Base-by-base conservation (phyloP, 2,888 invertebrate species). In the Tanytarsus gracilentus region DNA sequence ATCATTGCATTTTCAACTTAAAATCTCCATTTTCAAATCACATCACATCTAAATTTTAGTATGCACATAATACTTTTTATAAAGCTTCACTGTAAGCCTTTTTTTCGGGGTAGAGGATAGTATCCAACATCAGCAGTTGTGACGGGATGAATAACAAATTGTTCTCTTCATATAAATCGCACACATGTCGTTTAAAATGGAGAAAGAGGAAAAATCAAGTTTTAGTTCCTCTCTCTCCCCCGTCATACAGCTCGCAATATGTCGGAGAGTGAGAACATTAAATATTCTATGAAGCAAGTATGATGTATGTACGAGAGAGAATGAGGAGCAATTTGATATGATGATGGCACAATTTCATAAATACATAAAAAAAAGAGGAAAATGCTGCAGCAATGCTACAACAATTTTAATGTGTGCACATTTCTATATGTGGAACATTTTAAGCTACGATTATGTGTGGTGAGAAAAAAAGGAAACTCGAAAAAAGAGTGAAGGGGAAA, bases 101-200 rank as follows among this genome's bases (percentile, higher is more conserved):
- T 44, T 40, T 44, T 44, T 44, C 14, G 14, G n/a, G 23, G 21
- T 44, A 23, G 2, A 14, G 16, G 16, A 27, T 29, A 14, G 14
- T 30, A n/a, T 51, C 11, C 16, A 26, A 16, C 25, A 29, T 7
- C 51, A 27, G 29, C 51, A 51, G 51, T 51, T 51, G 51, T 51
- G 44, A 44, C 51, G 51, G 29, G 51, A 30, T 51, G 51, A 51
- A 51, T 51, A 51, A 51, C 51, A 51, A 51, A 51, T 51, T 51
- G 30, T 51, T 11, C 33, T 51, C 30, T 51, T 30, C 51, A 29
- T 21, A 27, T n/a, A n/a, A n/a, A n/a, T 11, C 23, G 51, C 30
- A 30, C 51, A 51, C 51, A 51, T 51, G 51, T 51, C 30, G 51
- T 21, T 8, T n/a, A n/a, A n/a, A n/a, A n/a, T n/a, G n/a, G n/a